These are phyloP conservation scores for Himalopsyche japonica DNA, from an alignment of 2,888 invertebrate genomes.

Conservation along the genomic window DNA sequence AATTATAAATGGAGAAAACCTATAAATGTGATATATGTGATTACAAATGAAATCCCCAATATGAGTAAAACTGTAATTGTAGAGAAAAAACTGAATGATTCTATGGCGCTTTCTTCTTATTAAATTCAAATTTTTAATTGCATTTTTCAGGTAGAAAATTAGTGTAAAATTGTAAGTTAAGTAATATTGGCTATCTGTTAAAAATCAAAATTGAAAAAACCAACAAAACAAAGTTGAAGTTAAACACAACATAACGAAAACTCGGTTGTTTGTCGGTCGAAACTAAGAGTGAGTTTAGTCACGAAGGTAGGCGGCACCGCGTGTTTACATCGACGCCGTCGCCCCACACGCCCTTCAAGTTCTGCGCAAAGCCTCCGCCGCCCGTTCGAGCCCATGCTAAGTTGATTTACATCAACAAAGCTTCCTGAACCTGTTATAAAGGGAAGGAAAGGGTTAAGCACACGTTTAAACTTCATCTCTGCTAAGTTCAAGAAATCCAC, in stretches of 20 bases:
- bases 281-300: conserved; percentile 17
- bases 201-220: neutral
- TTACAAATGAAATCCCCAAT: too few species aligned
- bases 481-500: conserved; percentile 21
- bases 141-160: too few species aligned
- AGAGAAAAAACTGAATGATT: too few species aligned
- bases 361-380: neutral
- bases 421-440: conserved; percentile 35
- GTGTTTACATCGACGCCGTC: conserved; percentile 4
- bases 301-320: conserved; percentile 16
- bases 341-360: conserved; percentile 5
- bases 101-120: too few species aligned
- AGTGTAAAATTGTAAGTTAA: neutral
- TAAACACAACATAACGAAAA: conserved; percentile 13
- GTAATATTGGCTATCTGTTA: neutral
- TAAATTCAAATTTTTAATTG: too few species aligned
- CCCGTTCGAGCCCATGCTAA: conserved; percentile 16
- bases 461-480: conserved; percentile 35
- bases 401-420: conserved; percentile 40
- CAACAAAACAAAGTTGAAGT: conserved; percentile 5
- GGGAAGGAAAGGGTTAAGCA: conserved; percentile 37
- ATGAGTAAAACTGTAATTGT: too few species aligned
- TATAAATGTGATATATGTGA: too few species aligned
- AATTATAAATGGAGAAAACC: too few species aligned
- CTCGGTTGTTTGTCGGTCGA: conserved; percentile 22